phyloP scores from a whole-genome alignment of 1,140 invertebrate genomes.

The Pseudomyrmex flavicornis region DNA sequence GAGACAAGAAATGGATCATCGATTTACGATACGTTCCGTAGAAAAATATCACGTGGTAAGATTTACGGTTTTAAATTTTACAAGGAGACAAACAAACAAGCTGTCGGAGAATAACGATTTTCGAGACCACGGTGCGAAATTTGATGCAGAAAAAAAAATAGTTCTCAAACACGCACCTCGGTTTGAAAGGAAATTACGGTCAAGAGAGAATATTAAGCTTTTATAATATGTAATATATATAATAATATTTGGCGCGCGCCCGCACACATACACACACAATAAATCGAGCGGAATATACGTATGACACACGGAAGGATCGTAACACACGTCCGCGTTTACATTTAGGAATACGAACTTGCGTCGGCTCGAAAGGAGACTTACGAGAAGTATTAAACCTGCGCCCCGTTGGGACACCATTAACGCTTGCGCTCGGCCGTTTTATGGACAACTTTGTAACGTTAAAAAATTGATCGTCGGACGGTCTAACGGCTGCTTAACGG shows the following conservation, averaged over 20 bases:
- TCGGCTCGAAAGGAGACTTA: conserved; percentile 50
- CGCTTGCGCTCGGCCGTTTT: conserved; percentile 64
- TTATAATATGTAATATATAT: too few relatives aligned
- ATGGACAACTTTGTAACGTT: conserved; percentile 69
- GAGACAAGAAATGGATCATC: not conserved
- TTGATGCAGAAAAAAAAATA: not conserved
- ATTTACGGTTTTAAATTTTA: not conserved
- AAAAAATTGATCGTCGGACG: conserved; percentile 66
- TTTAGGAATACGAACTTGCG: conserved; percentile 41
- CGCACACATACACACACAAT: too few relatives aligned
- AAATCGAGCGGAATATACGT: not conserved
- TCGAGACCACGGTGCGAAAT: not conserved
- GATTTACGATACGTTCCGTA: not conserved
- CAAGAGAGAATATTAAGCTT: too few relatives aligned
- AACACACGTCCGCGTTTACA: conserved; percentile 23
- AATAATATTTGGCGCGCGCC: too few relatives aligned
- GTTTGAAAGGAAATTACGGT: not conserved
- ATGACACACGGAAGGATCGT: not conserved
- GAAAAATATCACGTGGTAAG: too few relatives aligned
- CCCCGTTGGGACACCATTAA: conserved; percentile 65
- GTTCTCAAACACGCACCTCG: not conserved
- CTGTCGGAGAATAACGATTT: conserved; percentile 6
- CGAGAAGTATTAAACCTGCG: conserved; percentile 55
- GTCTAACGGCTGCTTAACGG: conserved; percentile 69
- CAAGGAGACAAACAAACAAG: not conserved